Evolutionary conservation across 2,888 invertebrate species (phyloP).

Genomic region (Anodontia alba): DNA sequence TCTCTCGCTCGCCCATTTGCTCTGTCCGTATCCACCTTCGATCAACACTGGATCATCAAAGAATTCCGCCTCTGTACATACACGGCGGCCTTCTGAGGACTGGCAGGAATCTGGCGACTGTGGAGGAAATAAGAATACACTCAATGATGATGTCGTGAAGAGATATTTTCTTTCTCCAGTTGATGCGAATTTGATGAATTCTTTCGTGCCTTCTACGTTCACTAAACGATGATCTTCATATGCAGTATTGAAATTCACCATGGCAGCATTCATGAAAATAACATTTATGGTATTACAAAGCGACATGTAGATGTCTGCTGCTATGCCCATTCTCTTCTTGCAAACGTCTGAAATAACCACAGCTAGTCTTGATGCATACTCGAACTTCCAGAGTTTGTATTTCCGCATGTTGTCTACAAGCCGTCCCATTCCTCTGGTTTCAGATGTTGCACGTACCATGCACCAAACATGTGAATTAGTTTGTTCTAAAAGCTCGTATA

Average conservation of each 20-base stretch:
- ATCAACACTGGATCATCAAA: conserved; percentile 66
- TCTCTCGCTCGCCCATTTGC: conserved; percentile 74
- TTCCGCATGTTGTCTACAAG: conserved; percentile 68
- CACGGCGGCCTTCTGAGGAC: conserved; percentile 10
- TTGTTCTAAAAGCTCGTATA: conserved; percentile 67
- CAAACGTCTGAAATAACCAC: conserved; percentile 71
- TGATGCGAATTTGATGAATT: conserved; percentile 68
- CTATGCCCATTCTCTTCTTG: conserved; percentile 65
- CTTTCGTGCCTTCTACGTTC: conserved; percentile 69
- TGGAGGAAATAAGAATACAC: conserved; percentile 71
- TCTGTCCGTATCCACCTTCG: conserved; percentile 71
- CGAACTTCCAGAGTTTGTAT: conserved; percentile 69
- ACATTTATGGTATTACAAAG: conserved; percentile 65
- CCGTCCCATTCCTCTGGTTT: conserved; percentile 65
- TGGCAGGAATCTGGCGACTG: conserved; percentile 22
- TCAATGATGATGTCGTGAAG: conserved; percentile 70
- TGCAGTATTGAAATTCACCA: conserved; percentile 71
- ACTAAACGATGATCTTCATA: conserved; percentile 68
- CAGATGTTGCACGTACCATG: conserved; percentile 71
- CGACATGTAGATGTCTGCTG: conserved; percentile 66
- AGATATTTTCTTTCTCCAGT: conserved; percentile 69
- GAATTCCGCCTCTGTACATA: conserved; percentile 62
- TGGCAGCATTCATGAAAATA: conserved; percentile 72
- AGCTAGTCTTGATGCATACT: conserved; percentile 63
- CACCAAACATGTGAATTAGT: conserved; percentile 68